phyloP scores from a whole-genome alignment of 2,113 vertebrate genomes.

The Rhinoderma darwinii region DNA sequence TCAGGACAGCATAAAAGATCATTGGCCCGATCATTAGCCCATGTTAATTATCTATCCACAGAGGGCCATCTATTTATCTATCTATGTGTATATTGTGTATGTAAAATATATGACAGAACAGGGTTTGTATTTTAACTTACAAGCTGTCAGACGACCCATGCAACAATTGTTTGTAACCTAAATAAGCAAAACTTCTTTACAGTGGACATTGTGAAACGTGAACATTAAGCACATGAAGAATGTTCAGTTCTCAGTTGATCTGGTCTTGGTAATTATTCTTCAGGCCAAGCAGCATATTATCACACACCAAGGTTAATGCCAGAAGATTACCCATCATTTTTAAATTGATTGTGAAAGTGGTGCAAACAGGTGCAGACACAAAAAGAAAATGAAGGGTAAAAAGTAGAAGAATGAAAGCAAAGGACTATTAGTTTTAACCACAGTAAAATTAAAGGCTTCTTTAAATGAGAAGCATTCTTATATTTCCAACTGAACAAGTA shows the following conservation, averaged over 20 bases:
- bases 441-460: constrained; percentile 83
- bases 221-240: constrained; percentile 72
- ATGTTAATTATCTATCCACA: too few relatives aligned
- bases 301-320: constrained; percentile 90
- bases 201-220: constrained; percentile 66
- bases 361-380: constrained; percentile 96
- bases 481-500: constrained; percentile 79
- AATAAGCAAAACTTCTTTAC: constrained; percentile 64
- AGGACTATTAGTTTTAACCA: constrained; percentile 79
- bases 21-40: too few relatives aligned
- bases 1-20: too few relatives aligned
- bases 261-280: constrained; percentile 87
- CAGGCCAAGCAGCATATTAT: constrained; percentile 92
- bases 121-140: neutral
- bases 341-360: constrained; percentile 90
- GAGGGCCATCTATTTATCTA: neutral
- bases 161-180: constrained; percentile 45
- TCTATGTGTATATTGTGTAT: too few relatives aligned
- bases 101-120: too few relatives aligned
- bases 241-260: constrained; percentile 78
- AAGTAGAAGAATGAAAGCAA: constrained; percentile 86
- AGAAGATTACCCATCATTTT: constrained; percentile 88
- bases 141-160: neutral
- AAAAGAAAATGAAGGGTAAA: constrained; percentile 76
- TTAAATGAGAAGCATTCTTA: constrained; percentile 79